These are phyloP conservation scores for Brenthis hecate DNA, from an alignment of 2,888 invertebrate species.

Conservation along the genomic window DNA sequence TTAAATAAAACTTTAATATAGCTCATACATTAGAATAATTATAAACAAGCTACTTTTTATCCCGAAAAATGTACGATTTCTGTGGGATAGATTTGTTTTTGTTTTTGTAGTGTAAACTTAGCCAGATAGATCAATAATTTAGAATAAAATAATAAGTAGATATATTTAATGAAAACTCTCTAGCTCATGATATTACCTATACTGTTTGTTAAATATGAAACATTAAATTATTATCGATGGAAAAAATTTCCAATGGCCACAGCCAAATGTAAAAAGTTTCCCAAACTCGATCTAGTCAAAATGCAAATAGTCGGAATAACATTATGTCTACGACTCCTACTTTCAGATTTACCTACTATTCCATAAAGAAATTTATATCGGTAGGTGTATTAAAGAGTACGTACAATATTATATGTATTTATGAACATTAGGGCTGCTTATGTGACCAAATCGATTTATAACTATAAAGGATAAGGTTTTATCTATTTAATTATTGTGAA, in stretches of 20 bases:
- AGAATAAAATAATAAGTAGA: too few species aligned
- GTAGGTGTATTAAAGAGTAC: background rate
- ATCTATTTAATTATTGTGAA: too few species aligned
- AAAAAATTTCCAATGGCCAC: constrained; percentile 56
- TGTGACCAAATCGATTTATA: background rate
- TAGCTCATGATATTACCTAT: too few species aligned
- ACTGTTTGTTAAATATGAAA: background rate
- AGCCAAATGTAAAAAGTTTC: constrained; percentile 67
- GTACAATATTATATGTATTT: background rate
- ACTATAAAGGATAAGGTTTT: background rate
- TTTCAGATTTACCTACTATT: constrained; percentile 21
- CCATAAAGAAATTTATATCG: constrained; percentile 9
- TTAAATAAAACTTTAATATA: too few species aligned
- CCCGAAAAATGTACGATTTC: too few species aligned
- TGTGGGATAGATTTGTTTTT: too few species aligned
- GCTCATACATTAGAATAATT: too few species aligned
- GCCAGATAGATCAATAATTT: too few species aligned
- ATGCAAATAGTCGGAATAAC: constrained; percentile 55
- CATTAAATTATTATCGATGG: constrained; percentile 40
- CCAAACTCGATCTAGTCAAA: constrained; percentile 58
- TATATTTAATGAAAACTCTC: too few species aligned
- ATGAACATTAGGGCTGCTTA: background rate
- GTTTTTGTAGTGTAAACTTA: too few species aligned
- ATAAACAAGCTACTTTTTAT: too few species aligned
- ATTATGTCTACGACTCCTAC: constrained; percentile 13